phyloP scores from a whole-genome alignment of 2,113 vertebrate species.

The Bos taurus region ARS-UCD2.0 NC_037338.1:18901501-18902000 shows the following conservation, averaged over 20 bases:
- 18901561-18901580: background rate
- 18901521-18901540: background rate
- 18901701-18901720: background rate
- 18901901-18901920: background rate
- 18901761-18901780: background rate
- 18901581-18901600: background rate
- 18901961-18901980: background rate
- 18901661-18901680: background rate
- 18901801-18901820: background rate
- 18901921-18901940: background rate
- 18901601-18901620: constrained; percentile 3
- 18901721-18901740: background rate
- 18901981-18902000: background rate
- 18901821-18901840: background rate
- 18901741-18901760: background rate
- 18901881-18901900: background rate
- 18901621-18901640: background rate
- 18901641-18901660: background rate
- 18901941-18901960: background rate
- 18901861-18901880: background rate
- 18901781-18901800: background rate
- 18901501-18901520: background rate
- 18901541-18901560: background rate
- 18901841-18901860: background rate
- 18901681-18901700: background rate